Percentiles rank a stretch among this genome's conserved stretches.
Evolutionary conservation across 1,140 invertebrate species (phyloP).

Genomic region (Cataglyphis hispanica): DNA sequence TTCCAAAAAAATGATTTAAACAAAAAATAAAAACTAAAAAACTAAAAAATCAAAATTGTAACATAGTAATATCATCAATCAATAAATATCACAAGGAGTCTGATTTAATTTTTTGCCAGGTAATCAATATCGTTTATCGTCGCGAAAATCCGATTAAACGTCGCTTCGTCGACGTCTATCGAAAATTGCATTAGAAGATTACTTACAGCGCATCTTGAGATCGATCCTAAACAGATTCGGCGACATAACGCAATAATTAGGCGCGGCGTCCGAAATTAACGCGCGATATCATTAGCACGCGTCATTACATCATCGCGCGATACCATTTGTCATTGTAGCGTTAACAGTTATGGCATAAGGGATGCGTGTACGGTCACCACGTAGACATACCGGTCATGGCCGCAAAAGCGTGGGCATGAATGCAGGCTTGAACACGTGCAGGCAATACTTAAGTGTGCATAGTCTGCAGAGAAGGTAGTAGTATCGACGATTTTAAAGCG

Average conservation of each 20-base stretch:
- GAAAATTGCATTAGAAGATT: constrained; percentile 1
- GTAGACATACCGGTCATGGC: constrained; percentile 39
- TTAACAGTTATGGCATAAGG: constrained; percentile 14
- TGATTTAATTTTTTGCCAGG: background rate
- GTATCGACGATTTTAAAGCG: constrained; percentile 3
- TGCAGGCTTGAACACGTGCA: background rate
- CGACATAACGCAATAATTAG: constrained; percentile 37
- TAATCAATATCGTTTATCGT: background rate
- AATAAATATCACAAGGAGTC: background rate
- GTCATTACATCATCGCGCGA: constrained; percentile 34
- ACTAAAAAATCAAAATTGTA: too few relatives aligned
- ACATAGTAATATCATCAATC: background rate
- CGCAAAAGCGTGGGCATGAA: constrained; percentile 31
- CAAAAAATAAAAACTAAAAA: background rate
- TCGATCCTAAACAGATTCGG: constrained; percentile 41
- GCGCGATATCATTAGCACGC: constrained; percentile 42
- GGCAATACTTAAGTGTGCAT: background rate
- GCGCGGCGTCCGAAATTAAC: constrained; percentile 35
- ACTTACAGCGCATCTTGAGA: background rate
- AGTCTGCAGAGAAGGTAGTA: background rate
- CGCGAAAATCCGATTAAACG: constrained; percentile 8
- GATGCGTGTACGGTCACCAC: constrained; percentile 15
- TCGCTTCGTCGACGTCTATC: background rate
- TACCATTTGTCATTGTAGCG: constrained; percentile 52
- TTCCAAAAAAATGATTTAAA: background rate